Percentiles rank a stretch among this genome's conserved stretches.
These are phyloP conservation scores for Micrastur ruficollis DNA, from an alignment of 2,797 vertebrate genomes.

Conservation along the genomic window DNA sequence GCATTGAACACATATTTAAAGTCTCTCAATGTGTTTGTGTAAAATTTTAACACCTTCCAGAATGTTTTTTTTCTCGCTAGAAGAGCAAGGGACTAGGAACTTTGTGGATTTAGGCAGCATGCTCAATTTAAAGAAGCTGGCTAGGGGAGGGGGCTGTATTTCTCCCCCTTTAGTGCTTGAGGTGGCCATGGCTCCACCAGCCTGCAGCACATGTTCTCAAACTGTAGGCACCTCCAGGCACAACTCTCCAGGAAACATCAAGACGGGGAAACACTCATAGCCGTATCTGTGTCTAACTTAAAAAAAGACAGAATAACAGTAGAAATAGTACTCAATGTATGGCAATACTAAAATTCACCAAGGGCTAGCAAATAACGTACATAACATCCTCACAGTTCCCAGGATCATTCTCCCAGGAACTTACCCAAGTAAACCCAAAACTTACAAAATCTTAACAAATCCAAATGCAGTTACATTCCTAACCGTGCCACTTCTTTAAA, in stretches of 20 bases:
- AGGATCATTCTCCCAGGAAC: background rate
- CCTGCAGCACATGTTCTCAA: background rate
- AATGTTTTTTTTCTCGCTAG: background rate
- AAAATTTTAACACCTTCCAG: background rate
- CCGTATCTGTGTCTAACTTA: no score
- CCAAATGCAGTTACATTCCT: background rate
- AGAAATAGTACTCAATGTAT: background rate
- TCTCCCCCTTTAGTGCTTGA: background rate
- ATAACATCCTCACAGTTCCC: background rate
- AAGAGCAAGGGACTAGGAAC: background rate
- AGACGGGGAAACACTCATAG: background rate
- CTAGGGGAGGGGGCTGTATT: background rate
- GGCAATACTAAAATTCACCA: background rate
- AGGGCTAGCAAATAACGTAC: background rate
- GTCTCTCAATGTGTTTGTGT: background rate
- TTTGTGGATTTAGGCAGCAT: background rate
- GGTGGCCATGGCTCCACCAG: rapidly evolving
- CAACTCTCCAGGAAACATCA: rapidly evolving
- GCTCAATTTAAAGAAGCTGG: background rate
- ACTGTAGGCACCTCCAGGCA: background rate
- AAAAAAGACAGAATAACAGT: background rate
- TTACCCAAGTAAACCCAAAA: background rate
- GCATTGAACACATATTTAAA: background rate
- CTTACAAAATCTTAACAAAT: background rate
- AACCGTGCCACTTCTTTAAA: background rate